phyloP scores from a whole-genome alignment of 2,888 invertebrate species.

The Oscheius sp. region DNA sequence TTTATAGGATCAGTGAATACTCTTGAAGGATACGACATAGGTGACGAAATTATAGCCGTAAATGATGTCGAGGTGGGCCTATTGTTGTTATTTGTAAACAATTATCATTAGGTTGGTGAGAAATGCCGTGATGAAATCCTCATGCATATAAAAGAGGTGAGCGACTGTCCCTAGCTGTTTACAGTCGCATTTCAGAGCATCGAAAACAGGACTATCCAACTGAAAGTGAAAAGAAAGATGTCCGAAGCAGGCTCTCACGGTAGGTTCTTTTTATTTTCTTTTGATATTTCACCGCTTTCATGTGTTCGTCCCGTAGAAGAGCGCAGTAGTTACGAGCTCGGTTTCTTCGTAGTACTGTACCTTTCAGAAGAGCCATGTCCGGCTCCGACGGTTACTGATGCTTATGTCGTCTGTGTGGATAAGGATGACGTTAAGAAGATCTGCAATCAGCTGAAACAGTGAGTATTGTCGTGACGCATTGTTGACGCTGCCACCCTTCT shows the following conservation, averaged over 20 bases:
- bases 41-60: conserved; percentile 96
- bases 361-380: conserved; percentile 39
- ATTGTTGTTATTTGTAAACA: not conserved
- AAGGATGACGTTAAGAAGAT: conserved; percentile 56
- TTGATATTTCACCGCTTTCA: not conserved
- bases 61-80: conserved; percentile 86
- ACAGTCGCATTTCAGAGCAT: conserved; percentile 84
- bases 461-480: conserved; percentile 19
- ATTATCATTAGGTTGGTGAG: conserved; percentile 9
- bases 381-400: conserved; percentile 47
- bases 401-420: conserved; percentile 61
- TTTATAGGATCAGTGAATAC: conserved; percentile 10
- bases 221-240: conserved; percentile 82
- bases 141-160: conserved; percentile 22
- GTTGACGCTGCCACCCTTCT: conserved; percentile 11
- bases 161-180: not conserved
- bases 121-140: conserved; percentile 15
- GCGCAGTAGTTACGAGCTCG: too few relatives aligned
- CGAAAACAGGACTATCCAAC: conserved; percentile 91
- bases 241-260: conserved; percentile 76
- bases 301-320: too few relatives aligned
- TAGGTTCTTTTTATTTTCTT: not conserved
- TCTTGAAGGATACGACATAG: conserved; percentile 80
- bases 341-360: not conserved
- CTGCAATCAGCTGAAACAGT: conserved; percentile 55